These are phyloP conservation scores for Schmidtea mediterranea DNA, from an alignment of 1,140 invertebrate species.

Conservation along the genomic window DNA sequence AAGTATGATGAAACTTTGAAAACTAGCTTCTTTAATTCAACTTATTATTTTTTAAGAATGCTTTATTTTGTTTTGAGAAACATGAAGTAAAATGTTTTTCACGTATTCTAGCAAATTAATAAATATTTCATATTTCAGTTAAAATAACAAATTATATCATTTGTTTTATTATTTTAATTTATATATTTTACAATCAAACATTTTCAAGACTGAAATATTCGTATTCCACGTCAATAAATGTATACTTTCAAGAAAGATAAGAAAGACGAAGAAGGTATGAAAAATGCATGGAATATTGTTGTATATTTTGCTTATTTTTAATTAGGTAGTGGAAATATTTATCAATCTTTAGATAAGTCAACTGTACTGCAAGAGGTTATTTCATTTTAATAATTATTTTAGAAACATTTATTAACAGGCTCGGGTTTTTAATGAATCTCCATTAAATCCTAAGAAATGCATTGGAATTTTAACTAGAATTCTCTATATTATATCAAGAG, in stretches of 20 bases:
- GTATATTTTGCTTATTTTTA: neutral
- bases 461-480: slow-evolving; percentile 79
- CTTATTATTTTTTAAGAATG: too few species aligned
- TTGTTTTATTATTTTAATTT: too few species aligned
- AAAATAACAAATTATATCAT: too few species aligned
- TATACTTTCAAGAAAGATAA: neutral
- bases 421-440: slow-evolving; percentile 80
- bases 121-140: too few species aligned
- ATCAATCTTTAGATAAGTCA: neutral
- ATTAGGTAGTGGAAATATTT: neutral
- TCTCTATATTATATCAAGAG: slow-evolving; percentile 66
- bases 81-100: too few species aligned
- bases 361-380: neutral
- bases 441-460: slow-evolving; percentile 84
- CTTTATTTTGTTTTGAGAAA: too few species aligned
- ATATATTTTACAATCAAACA: too few species aligned
- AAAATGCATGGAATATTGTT: neutral
- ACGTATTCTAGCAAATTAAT: too few species aligned
- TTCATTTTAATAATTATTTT: neutral
- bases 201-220: neutral
- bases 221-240: slow-evolving; percentile 5
- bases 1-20: too few species aligned
- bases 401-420: slow-evolving; percentile 22
- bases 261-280: neutral
- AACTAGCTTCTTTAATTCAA: too few species aligned